phyloP scores from a whole-genome alignment of 1,140 invertebrate genomes.

The Antheraea pernyi region DNA sequence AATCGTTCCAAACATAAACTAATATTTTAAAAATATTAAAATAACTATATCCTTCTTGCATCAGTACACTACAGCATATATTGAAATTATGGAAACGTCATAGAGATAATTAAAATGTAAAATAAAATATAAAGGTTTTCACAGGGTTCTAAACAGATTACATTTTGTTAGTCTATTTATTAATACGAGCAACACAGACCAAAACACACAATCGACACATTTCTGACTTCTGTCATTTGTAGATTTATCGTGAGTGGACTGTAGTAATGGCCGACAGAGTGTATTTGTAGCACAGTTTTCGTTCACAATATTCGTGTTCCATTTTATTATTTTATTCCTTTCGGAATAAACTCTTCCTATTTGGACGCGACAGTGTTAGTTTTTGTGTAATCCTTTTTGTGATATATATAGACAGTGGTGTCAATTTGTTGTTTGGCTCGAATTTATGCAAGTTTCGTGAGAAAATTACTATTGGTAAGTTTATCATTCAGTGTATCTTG shows the following conservation, averaged over 20 bases:
- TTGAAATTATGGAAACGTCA: too few species aligned
- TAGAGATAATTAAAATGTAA: too few species aligned
- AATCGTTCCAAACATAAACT: too few species aligned
- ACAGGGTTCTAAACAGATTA: too few species aligned
- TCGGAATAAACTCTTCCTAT: conserved; percentile 32
- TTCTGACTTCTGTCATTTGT: conserved; percentile 7
- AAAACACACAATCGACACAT: background rate
- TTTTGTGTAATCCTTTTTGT: conserved; percentile 30
- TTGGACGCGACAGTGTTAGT: conserved; percentile 30
- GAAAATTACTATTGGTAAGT: conserved; percentile 68
- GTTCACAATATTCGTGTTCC: conserved; percentile 21
- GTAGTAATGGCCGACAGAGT: conserved; percentile 58
- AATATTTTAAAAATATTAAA: too few species aligned
- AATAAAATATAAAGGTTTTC: too few species aligned
- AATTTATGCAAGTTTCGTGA: conserved; percentile 31
- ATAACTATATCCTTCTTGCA: too few species aligned
- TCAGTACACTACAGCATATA: too few species aligned
- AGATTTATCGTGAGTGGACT: conserved; percentile 27
- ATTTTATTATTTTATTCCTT: conserved; percentile 36
- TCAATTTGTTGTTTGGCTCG: conserved; percentile 26
- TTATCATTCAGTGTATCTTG: background rate
- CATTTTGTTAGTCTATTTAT: too few species aligned
- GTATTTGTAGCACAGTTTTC: conserved; percentile 28
- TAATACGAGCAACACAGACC: too few species aligned
- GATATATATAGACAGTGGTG: conserved; percentile 20